phyloP scores from a whole-genome alignment of 2,888 invertebrate genomes.

The Prosapia bicincta region DNA sequence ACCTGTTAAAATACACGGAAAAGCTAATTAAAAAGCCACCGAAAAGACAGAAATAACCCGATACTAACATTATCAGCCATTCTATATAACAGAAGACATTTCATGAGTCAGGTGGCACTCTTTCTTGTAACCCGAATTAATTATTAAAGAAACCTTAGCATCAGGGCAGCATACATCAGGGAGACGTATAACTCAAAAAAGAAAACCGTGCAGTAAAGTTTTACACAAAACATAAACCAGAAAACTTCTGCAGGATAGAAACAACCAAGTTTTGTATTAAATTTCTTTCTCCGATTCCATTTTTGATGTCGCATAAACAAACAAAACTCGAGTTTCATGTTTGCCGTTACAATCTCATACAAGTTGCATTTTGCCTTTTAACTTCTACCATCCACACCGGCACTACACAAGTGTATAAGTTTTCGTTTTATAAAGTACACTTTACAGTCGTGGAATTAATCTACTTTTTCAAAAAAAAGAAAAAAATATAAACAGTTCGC shows the following conservation, averaged over 20 bases:
- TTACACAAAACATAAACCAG: neutral
- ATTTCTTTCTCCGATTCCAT: neutral
- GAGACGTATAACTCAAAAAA: neutral
- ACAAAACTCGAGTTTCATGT: neutral
- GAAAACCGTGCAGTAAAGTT: neutral
- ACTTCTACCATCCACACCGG: too few species aligned
- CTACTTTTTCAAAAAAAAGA: too few species aligned
- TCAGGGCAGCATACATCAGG: neutral
- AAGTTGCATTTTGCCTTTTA: neutral
- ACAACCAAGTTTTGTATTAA: neutral
- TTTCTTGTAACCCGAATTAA: neutral
- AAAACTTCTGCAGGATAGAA: neutral
- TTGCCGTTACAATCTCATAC: neutral
- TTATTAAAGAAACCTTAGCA: neutral
- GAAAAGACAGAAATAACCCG: too few species aligned
- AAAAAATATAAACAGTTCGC: too few species aligned
- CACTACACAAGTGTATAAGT: too few species aligned
- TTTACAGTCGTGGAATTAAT: too few species aligned
- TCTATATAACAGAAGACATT: too few species aligned
- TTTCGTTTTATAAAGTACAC: too few species aligned
- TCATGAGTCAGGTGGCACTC: too few species aligned
- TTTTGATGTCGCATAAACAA: neutral
- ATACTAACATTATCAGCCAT: too few species aligned
- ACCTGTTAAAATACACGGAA: too few species aligned
- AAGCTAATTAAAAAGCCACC: too few species aligned